These are phyloP conservation scores for Oreochromis spilurus DNA, from an alignment of 2,113 vertebrate genomes.

Conservation along the genomic window DNA sequence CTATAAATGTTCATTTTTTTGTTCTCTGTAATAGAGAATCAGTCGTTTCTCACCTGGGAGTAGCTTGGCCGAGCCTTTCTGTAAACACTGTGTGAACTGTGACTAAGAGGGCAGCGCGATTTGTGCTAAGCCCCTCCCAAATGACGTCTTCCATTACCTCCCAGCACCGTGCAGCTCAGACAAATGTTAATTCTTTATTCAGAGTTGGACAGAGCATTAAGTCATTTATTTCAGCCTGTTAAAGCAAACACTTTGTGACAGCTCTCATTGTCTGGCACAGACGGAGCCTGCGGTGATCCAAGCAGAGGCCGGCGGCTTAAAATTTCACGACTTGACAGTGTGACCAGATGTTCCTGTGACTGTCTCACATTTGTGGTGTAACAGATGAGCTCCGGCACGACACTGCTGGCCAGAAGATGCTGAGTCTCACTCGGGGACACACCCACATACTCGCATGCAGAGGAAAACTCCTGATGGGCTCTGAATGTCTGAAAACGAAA, in stretches of 20 bases:
- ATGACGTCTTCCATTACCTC: conserved; percentile 15
- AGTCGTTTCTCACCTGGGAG: conserved; percentile 8
- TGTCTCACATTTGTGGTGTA: neutral
- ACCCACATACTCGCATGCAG: neutral
- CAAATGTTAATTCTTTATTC: conserved; percentile 1
- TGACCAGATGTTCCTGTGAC: conserved; percentile 48
- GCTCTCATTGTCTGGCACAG: neutral
- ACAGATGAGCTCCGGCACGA: conserved; percentile 27
- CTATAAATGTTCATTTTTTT: neutral
- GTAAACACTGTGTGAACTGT: conserved; percentile 22
- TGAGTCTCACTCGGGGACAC: conserved; percentile 2
- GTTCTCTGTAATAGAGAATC: conserved; percentile 25
- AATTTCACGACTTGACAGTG: conserved; percentile 5
- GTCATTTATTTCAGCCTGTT: conserved; percentile 7
- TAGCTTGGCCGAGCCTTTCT: conserved; percentile 4
- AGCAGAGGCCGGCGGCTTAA: neutral
- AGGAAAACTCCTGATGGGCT: conserved; percentile 5
- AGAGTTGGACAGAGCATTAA: neutral
- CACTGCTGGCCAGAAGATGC: conserved; percentile 5
- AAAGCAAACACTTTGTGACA: neutral
- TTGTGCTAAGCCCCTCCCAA: conserved; percentile 13
- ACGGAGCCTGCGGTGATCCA: neutral
- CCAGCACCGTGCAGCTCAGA: neutral
- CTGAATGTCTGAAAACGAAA: conserved; percentile 30
- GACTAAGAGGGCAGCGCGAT: conserved; percentile 8